These are phyloP conservation scores for Typhlichthys subterraneus DNA, from an alignment of 2,797 vertebrate species.

Conservation along the genomic window DNA sequence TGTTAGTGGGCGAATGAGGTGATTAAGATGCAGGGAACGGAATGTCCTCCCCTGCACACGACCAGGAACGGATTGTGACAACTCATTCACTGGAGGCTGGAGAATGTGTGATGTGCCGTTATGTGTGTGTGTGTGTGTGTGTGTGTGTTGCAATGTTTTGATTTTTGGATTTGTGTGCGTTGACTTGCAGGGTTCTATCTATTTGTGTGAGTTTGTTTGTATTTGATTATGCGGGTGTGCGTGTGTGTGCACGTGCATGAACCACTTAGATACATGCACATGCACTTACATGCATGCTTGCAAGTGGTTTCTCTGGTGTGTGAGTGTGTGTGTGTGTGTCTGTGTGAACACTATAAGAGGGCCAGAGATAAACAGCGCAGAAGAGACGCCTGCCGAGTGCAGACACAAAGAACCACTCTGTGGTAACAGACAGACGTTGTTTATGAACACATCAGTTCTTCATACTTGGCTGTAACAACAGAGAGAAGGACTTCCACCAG, in stretches of 20 bases:
- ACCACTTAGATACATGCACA: neutral
- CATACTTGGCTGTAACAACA: conserved; percentile 38
- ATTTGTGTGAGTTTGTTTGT: neutral
- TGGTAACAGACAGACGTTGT: conserved; percentile 37
- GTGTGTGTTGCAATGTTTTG: neutral
- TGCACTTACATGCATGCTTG: neutral
- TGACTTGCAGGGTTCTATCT: neutral
- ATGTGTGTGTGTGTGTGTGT: neutral
- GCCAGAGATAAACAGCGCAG: conserved; percentile 34
- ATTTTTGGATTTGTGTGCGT: neutral
- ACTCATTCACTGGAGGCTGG: conserved; percentile 37
- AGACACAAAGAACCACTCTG: conserved; percentile 67
- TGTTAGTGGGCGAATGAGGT: conserved; percentile 56
- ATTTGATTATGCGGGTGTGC: neutral
- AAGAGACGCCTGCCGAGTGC: conserved; percentile 26
- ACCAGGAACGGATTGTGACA: conserved; percentile 49
- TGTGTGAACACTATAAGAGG: conserved; percentile 30
- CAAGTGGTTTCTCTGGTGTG: conserved; percentile 8
- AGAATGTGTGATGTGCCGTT: neutral
- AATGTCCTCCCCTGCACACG: conserved; percentile 56
- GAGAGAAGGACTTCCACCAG: conserved; percentile 38
- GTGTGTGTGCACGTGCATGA: neutral
- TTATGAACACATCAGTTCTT: conserved; percentile 18
- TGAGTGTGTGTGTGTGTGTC: conserved; percentile 19
- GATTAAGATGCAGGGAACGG: conserved; percentile 75